These are phyloP conservation scores for Dicycla oo DNA, from an alignment of 2,888 invertebrate genomes.

Conservation along the genomic window DNA sequence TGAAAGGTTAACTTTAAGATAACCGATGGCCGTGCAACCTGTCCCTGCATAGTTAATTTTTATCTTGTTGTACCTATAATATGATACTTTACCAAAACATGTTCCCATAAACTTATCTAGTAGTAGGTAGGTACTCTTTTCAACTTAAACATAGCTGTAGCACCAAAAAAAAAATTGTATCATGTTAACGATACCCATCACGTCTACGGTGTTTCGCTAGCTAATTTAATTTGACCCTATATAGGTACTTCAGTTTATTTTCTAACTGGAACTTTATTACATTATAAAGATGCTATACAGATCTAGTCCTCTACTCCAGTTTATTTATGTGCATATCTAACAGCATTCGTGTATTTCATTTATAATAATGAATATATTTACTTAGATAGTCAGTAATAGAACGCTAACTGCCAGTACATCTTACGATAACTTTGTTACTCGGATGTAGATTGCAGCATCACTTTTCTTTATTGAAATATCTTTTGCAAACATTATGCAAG, in stretches of 20 bases:
- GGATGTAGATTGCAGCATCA: slow-evolving; percentile 23
- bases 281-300: slow-evolving; percentile 26
- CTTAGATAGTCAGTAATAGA: slow-evolving; percentile 41
- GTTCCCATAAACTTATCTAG: neutral
- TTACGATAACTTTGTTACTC: slow-evolving; percentile 28
- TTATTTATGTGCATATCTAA: slow-evolving; percentile 55
- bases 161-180: no score
- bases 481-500: neutral
- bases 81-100: neutral
- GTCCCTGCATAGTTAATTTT: slow-evolving; percentile 28
- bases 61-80: slow-evolving; percentile 4
- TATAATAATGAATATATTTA: slow-evolving; percentile 45
- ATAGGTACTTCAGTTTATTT: neutral
- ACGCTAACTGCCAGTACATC: slow-evolving; percentile 31
- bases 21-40: slow-evolving; percentile 40
- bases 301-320: slow-evolving; percentile 5
- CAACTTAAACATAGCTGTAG: neutral
- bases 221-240: no score
- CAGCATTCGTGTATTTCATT: slow-evolving; percentile 39
- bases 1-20: slow-evolving; percentile 51
- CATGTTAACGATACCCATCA: no score
- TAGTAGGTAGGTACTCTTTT: neutral
- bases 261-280: slow-evolving; percentile 17
- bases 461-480: slow-evolving; percentile 30
- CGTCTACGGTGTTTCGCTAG: no score